Conservation (phyloP, 1,140 invertebrate genomes). For the Bombus polaris region DNA sequence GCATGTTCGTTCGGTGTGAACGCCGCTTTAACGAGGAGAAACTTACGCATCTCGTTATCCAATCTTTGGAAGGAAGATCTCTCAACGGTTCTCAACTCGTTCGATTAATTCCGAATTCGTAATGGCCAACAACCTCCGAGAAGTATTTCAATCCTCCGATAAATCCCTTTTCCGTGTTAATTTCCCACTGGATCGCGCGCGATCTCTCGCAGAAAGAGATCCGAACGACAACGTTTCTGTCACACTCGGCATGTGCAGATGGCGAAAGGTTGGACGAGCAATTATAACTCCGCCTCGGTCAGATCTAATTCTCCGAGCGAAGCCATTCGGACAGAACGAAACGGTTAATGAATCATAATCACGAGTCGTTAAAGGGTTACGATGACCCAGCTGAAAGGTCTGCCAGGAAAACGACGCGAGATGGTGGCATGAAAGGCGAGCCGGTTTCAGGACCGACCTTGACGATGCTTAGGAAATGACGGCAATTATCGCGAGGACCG, state of each 20-base stretch:
- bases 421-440: neutral
- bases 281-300: neutral
- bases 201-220: neutral
- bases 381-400: neutral
- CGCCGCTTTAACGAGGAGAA: neutral
- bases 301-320: neutral
- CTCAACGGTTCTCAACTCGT: neutral
- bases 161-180: neutral
- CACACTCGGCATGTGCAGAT: neutral
- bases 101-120: neutral
- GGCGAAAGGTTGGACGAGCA: neutral
- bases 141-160: neutral
- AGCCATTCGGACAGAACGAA: neutral
- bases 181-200: neutral
- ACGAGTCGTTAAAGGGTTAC: constrained; percentile 2
- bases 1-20: no score
- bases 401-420: neutral
- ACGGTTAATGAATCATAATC: constrained; percentile 27
- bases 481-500: constrained; percentile 28
- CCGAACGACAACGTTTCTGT: neutral
- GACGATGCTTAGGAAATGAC: constrained; percentile 40
- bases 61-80: neutral
- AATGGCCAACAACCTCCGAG: neutral
- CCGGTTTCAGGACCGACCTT: neutral
- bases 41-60: neutral